Evolutionary conservation across 2,113 vertebrate species (phyloP), one percentile per base, ranked within the genome.

Genomic region (Notothenia rossii): DNA sequence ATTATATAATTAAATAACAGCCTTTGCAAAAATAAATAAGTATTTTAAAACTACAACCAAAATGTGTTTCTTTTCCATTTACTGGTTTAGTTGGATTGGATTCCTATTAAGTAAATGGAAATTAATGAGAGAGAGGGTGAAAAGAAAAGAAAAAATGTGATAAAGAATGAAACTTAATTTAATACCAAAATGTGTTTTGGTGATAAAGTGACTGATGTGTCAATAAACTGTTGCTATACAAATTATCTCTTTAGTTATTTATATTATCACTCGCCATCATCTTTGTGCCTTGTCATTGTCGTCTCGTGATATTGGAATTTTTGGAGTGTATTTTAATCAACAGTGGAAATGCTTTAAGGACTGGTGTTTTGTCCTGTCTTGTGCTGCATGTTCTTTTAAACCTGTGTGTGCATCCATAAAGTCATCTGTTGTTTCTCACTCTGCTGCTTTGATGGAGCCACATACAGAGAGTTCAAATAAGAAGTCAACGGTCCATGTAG

Each of bases 391-490:
- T 14, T 58, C 22, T 40, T 59, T 61, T 10, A 48, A 40, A 5
- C 15, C 3, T 45, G 8, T 55, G 49, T 20, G 40, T 70, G 20
- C 49, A 25, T 40, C 40, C 13, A n/a, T 5, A 7, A 45, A 13
- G 14, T 8, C 36, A 12, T 63, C 20, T 67, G 60, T 46, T 46
- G 61, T 46, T 48, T 62, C 5, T 61, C 40, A 8, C 54, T 85
- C 18, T 18, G 5, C 40, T 58, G 61, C 68, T 82, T 79, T 61
- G 54, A 68, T 76, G 18, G 6, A 36, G 49, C 64, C 65, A 49
- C 54, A 62, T 40, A 53, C 25, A 36, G 53, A 50, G 70, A 20
- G 70, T 58, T 29, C 53, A 83, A 76, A 69, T 69, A 46, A 86
- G 70, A 43, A 84, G n/a, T 72, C 70, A 80, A 54, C 84, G 3